These are phyloP conservation scores for Diorhabda carinulata DNA, from an alignment of 1,140 invertebrate species.

Conservation along the genomic window DNA sequence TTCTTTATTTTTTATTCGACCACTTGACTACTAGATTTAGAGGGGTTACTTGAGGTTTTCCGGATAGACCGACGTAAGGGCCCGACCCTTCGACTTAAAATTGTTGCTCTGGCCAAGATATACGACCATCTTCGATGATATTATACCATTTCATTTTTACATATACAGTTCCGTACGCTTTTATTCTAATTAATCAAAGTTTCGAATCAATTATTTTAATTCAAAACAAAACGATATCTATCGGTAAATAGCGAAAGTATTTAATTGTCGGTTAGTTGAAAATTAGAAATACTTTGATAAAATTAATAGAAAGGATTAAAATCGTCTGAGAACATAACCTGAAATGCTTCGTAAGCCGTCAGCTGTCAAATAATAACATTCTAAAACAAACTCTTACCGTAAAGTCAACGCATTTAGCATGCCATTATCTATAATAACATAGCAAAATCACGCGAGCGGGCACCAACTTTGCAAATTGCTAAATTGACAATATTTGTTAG, in stretches of 20 bases:
- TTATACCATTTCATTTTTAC: neutral
- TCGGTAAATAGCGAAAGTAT: neutral
- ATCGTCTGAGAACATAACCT: slow-evolving; percentile 22
- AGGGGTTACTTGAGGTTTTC: slow-evolving; percentile 14
- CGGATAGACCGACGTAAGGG: neutral
- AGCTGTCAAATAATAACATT: slow-evolving; percentile 41
- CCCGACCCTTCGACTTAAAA: neutral
- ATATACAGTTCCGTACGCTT: neutral
- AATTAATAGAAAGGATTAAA: slow-evolving; percentile 10
- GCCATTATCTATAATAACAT: slow-evolving; percentile 45
- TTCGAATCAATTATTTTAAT: neutral
- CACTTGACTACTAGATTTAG: slow-evolving; percentile 17
- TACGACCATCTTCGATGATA: neutral
- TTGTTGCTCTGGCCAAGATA: neutral
- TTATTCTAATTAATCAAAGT: neutral
- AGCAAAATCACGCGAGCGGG: slow-evolving; percentile 30
- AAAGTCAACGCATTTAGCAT: slow-evolving; percentile 45
- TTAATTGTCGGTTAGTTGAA: neutral
- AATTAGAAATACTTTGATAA: neutral
- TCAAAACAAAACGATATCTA: neutral
- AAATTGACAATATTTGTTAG: slow-evolving; percentile 45
- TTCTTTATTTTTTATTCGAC: slow-evolving; percentile 17
- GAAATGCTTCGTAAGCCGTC: slow-evolving; percentile 34
- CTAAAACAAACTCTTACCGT: slow-evolving; percentile 37
- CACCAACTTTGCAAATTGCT: slow-evolving; percentile 41